Base-by-base conservation (phyloP, 2,888 invertebrate genomes). In the Leucania comma region DNA sequence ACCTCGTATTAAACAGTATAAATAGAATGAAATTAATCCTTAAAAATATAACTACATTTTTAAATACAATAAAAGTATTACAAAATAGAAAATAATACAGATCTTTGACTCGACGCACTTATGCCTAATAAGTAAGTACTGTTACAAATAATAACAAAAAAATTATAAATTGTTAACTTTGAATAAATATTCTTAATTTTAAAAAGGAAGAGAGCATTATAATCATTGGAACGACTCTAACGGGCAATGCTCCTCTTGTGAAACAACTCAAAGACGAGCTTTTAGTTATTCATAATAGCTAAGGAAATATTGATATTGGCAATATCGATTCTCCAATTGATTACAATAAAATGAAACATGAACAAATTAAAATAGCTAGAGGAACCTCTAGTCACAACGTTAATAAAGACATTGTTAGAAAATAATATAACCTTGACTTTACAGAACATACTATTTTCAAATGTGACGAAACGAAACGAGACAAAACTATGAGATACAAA, bases 81-180 rank as follows among this genome's bases (percentile, higher is more conserved):
- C 92, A 95, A 95, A 94, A 95, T 95, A 95, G 90, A 93, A 95
- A 95, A 95, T 96, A 96, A 96, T 96, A 96, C 95, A 96, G 95
- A 96, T 96, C 95, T 95, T 95, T 96, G 95, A 95, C 95, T 96
- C 93, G 92, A 93, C 93, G 92, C 92, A 90, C 95, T 94, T 95
- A 95, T 83, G 83, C 76, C 93, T 95, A 94, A 85, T 83, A 92
- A 92, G 92, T 93, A 94, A 94, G 93, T 94, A 94, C 92, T 90
- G 91, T 92, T 93, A 94, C 86, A 91, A 88, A 90, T 91, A 90
- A 91, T 93, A 93, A 93, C 92, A 93, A 93, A 86, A 88, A 88
- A 91, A 89, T 88, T 89, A 90, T 90, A 90, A 90, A 89, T 89
- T 90, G 91, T 93, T 93, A 94, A 92, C 90, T 91, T 92, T 91